Conservation (phyloP, 2,113 vertebrate species). For the Odontesthes bonariensis region DNA sequence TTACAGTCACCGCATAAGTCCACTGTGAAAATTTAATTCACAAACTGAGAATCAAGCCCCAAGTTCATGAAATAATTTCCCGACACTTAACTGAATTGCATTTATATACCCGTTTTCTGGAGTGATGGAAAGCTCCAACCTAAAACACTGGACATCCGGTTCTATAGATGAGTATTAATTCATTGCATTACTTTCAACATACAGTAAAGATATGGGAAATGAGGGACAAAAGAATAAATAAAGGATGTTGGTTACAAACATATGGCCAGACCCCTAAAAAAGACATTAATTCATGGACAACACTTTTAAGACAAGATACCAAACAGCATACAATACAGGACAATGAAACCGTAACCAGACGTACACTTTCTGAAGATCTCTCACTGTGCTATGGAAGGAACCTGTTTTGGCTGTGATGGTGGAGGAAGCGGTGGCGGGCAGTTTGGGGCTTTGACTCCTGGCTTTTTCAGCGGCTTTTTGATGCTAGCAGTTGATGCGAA, state of each 20-base stretch:
- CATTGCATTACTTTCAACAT: constrained; percentile 1
- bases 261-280: not conserved
- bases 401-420: constrained; percentile 59
- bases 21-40: not conserved
- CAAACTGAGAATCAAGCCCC: not conserved
- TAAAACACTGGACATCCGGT: not conserved
- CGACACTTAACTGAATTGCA: not conserved
- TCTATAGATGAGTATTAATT: constrained; percentile 13
- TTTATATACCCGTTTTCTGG: not conserved
- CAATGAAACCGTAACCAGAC: not conserved
- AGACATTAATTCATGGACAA: not conserved
- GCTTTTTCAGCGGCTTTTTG: constrained; percentile 71
- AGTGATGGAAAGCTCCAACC: not conserved
- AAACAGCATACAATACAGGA: not conserved
- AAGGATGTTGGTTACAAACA: constrained; percentile 18
- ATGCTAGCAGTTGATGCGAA: not conserved
- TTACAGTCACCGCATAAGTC: not conserved
- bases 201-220: constrained; percentile 11
- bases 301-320: not conserved
- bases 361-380: not conserved
- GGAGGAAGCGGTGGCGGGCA: constrained; percentile 83
- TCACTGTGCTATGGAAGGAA: constrained; percentile 66
- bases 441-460: constrained; percentile 69
- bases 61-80: not conserved
- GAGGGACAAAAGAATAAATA: constrained; percentile 54